Conservation (phyloP, 2,888 invertebrate species). For the Pristionchus japonicus region DNA sequence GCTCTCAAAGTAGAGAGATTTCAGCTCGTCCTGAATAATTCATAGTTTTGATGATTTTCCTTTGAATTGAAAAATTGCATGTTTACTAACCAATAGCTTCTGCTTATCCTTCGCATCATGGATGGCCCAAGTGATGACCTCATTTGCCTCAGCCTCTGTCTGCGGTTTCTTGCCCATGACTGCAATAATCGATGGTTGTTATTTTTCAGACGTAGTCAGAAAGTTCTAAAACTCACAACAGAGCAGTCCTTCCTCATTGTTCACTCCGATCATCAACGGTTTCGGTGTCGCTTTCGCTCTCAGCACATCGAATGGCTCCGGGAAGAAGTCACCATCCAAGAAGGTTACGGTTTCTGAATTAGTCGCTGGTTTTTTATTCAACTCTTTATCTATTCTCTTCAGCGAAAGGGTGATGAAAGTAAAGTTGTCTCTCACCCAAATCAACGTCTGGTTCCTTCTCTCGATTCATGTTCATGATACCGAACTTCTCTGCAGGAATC, state of each 20-base stretch:
- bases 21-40: slow-evolving; percentile 55
- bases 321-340: slow-evolving; percentile 25
- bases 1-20: slow-evolving; percentile 59
- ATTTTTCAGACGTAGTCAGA: not conserved
- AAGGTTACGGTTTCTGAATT: slow-evolving; percentile 16
- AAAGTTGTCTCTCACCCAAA: slow-evolving; percentile 53
- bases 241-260: not conserved
- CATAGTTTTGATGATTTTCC: not conserved
- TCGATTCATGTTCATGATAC: not conserved
- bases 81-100: not conserved
- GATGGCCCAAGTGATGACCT: slow-evolving; percentile 25
- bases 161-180: slow-evolving; percentile 48
- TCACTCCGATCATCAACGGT: slow-evolving; percentile 10
- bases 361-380: slow-evolving; percentile 16
- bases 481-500: not conserved
- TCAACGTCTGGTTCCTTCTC: slow-evolving; percentile 7
- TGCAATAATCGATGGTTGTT: slow-evolving; percentile 39
- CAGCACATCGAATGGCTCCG: not conserved
- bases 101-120: not conserved
- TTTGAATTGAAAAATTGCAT: not conserved
- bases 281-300: not conserved
- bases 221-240: slow-evolving; percentile 52
- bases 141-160: not conserved
- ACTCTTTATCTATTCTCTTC: slow-evolving; percentile 49
- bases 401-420: too few species aligned